These are phyloP conservation scores for Tenualosa ilisha DNA, from an alignment of 2,797 vertebrate genomes.

Conservation along the genomic window DNA sequence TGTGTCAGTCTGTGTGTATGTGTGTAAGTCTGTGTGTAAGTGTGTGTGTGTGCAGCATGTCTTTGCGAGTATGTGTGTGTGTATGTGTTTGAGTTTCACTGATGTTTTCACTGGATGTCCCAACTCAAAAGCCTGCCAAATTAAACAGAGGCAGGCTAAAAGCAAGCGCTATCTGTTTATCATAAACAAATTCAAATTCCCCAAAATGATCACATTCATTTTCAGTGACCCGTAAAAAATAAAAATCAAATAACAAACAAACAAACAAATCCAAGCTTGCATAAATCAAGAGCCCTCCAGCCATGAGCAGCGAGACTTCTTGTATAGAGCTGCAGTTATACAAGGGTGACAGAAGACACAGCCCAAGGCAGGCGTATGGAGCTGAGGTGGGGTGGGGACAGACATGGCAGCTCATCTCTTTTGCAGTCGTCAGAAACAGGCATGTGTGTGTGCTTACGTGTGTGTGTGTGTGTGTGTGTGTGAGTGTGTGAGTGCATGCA, in stretches of 20 bases:
- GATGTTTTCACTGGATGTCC: background rate
- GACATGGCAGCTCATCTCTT: slow-evolving; percentile 12
- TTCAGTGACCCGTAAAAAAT: slow-evolving; percentile 2
- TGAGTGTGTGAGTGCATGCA: background rate
- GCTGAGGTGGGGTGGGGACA: slow-evolving; percentile 43
- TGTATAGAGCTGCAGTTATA: slow-evolving; percentile 40
- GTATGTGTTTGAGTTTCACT: background rate
- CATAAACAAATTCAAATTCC: background rate
- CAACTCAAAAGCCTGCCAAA: background rate
- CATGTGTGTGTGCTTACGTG: background rate
- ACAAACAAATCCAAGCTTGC: background rate
- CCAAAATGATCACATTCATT: background rate
- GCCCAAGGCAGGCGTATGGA: slow-evolving; percentile 53
- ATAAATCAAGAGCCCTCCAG: background rate
- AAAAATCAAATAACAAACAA: background rate
- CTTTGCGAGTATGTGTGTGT: background rate
- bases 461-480: background rate
- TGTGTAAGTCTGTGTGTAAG: background rate
- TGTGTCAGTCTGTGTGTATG: background rate
- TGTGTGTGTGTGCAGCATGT: background rate
- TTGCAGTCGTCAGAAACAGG: background rate
- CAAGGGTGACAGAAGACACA: slow-evolving; percentile 44
- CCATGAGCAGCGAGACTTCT: slow-evolving; percentile 22
- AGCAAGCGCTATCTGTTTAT: background rate
- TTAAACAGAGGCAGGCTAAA: background rate